A percentile compares a stretch with the other conserved stretches of the same genome.
Evolutionary conservation across 2,797 vertebrate species (phyloP).

Genomic region (Heteromormyrus szaboi): DNA sequence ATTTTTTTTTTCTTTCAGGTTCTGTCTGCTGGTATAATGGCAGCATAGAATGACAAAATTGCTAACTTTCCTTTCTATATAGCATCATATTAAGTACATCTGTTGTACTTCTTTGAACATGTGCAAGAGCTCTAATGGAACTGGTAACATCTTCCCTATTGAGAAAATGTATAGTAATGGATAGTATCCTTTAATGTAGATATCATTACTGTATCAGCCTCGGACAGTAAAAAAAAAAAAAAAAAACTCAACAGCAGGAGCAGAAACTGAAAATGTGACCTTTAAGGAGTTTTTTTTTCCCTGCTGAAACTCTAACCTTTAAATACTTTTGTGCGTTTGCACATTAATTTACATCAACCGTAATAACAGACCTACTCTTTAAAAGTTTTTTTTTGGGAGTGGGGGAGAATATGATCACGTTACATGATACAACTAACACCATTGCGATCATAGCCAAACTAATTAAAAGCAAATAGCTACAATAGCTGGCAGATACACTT

Average conservation of each 20-base stretch:
- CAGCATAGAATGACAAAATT: background rate
- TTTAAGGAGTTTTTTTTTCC: constrained; percentile 61
- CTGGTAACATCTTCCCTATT: background rate
- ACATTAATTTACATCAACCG: constrained; percentile 73
- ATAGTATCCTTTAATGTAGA: constrained; percentile 57
- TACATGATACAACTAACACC: constrained; percentile 60
- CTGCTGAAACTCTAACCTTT: constrained; percentile 71
- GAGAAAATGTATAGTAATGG: constrained; percentile 22
- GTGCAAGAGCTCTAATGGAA: background rate
- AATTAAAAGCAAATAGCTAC: constrained; percentile 55
- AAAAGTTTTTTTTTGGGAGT: background rate
- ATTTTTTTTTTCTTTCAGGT: background rate
- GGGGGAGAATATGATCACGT: constrained; percentile 35
- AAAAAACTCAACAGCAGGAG: constrained; percentile 49
- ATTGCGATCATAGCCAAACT: constrained; percentile 47
- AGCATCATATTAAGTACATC: background rate
- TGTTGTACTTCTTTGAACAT: background rate
- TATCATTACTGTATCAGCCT: constrained; percentile 64
- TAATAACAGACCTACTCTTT: constrained; percentile 63
- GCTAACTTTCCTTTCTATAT: background rate
- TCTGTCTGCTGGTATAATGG: background rate
- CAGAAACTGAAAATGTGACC: constrained; percentile 56
- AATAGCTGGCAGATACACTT: background rate
- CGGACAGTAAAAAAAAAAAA: constrained; percentile 57
- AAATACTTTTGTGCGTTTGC: constrained; percentile 72